These are phyloP conservation scores for Salmo trutta DNA, from an alignment of 2,797 vertebrate species.

Conservation along the genomic window DNA sequence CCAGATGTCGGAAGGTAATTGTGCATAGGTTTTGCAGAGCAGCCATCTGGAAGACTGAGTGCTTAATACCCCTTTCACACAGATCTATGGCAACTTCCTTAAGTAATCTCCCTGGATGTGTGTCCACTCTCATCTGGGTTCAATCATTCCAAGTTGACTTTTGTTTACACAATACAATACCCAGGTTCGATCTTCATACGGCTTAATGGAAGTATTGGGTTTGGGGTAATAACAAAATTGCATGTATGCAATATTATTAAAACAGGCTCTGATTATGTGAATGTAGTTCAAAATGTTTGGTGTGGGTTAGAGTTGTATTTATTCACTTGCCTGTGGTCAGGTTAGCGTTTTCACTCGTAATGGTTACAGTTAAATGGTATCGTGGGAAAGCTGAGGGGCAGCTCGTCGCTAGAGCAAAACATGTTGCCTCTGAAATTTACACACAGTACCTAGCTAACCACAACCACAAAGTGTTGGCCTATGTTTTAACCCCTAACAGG, in stretches of 20 bases:
- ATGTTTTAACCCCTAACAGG: neutral
- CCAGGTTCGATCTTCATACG: neutral
- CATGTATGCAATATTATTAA: neutral
- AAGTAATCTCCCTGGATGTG: constrained; percentile 48
- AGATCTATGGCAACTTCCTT: constrained; percentile 44
- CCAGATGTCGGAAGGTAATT: constrained; percentile 75
- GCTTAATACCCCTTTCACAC: constrained; percentile 47
- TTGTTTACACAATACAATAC: constrained; percentile 27
- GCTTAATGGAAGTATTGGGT: neutral
- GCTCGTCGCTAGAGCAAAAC: constrained; percentile 48
- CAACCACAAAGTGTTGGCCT: neutral
- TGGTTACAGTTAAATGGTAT: neutral
- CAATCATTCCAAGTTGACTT: constrained; percentile 47
- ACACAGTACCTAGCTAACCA: constrained; percentile 26
- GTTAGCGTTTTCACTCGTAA: constrained; percentile 1
- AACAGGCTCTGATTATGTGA: neutral
- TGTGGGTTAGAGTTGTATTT: neutral
- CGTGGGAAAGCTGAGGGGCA: constrained; percentile 24
- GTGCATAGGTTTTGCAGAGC: constrained; percentile 64
- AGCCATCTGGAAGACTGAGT: constrained; percentile 68
- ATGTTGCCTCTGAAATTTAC: constrained; percentile 41
- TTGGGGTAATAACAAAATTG: neutral
- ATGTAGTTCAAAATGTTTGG: neutral
- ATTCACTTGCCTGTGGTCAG: neutral
- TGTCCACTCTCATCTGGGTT: neutral